These are phyloP conservation scores for Mormyrops boulengeri DNA, from an alignment of 2,797 vertebrate species.

Conservation along the genomic window DNA sequence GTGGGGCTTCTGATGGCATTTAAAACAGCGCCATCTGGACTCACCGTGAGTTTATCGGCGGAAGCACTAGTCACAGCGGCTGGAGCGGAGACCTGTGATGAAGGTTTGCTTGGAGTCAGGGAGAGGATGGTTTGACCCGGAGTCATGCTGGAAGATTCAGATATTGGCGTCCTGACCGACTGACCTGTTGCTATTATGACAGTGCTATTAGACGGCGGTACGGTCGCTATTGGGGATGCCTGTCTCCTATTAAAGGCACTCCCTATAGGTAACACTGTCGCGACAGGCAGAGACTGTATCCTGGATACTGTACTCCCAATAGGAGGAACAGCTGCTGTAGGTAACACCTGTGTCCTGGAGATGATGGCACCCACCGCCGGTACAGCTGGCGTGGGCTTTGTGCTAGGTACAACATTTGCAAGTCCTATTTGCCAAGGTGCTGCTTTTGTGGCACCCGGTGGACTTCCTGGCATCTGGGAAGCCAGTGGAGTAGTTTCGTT, in stretches of 20 bases:
- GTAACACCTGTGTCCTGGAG: constrained; percentile 42
- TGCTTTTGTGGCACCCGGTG: constrained; percentile 27
- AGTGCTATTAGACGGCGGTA: constrained; percentile 43
- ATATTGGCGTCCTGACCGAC: constrained; percentile 38
- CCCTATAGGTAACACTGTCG: constrained; percentile 62
- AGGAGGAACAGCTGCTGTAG: constrained; percentile 48
- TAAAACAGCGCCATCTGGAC: constrained; percentile 80
- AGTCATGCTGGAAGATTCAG: constrained; percentile 35
- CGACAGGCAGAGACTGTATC: constrained; percentile 55
- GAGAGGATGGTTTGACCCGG: constrained; percentile 31
- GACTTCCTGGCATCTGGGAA: constrained; percentile 16
- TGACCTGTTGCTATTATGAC: constrained; percentile 45
- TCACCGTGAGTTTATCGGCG: constrained; percentile 75
- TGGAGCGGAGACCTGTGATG: constrained; percentile 47
- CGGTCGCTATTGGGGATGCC: constrained; percentile 44
- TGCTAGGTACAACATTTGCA: constrained; percentile 33
- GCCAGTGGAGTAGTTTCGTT: constrained; percentile 10
- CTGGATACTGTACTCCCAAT: constrained; percentile 45
- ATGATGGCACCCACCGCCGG: constrained; percentile 40
- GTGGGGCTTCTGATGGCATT: constrained; percentile 68
- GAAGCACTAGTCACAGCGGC: constrained; percentile 56
- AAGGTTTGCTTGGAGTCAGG: constrained; percentile 40
- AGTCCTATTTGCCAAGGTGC: constrained; percentile 35
- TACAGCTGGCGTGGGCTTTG: constrained; percentile 31
- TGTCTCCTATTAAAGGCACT: constrained; percentile 52